Conservation (phyloP, 2,888 invertebrate genomes). For the Tiliacea citrago region DNA sequence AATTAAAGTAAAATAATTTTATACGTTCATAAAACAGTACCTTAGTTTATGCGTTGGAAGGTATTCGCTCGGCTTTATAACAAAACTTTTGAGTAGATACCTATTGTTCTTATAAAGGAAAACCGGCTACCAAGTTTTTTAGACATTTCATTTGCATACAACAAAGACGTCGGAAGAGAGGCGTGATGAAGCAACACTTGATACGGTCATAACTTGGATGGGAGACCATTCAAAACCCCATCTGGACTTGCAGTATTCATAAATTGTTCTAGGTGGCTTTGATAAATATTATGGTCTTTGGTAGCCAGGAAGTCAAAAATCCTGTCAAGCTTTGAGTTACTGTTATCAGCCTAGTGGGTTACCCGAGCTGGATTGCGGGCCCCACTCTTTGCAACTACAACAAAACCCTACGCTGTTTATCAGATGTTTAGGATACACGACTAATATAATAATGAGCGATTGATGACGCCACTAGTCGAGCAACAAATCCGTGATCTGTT, state of each 20-base stretch:
- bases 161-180: background rate
- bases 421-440: no score
- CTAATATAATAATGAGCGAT: no score
- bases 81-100: slow-evolving; percentile 41
- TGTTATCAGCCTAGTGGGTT: no score
- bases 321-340: no score
- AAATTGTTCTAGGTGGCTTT: no score
- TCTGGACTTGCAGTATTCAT: background rate
- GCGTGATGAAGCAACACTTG: background rate
- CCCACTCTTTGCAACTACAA: no score
- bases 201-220: background rate
- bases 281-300: no score
- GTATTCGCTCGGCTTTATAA: slow-evolving; percentile 31
- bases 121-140: slow-evolving; percentile 15
- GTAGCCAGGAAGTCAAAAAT: no score
- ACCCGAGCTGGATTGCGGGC: no score
- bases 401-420: no score
- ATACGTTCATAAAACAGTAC: slow-evolving; percentile 10
- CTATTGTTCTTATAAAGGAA: slow-evolving; percentile 28
- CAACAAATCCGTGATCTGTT: no score
- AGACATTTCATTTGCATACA: background rate
- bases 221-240: background rate
- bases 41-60: slow-evolving; percentile 24
- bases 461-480: no score
- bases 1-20: slow-evolving; percentile 31